Percentiles rank a stretch among this genome's conserved stretches.
phyloP scores from a whole-genome alignment of 2,888 invertebrate species.

The Cataglyphis cursor region DNA sequence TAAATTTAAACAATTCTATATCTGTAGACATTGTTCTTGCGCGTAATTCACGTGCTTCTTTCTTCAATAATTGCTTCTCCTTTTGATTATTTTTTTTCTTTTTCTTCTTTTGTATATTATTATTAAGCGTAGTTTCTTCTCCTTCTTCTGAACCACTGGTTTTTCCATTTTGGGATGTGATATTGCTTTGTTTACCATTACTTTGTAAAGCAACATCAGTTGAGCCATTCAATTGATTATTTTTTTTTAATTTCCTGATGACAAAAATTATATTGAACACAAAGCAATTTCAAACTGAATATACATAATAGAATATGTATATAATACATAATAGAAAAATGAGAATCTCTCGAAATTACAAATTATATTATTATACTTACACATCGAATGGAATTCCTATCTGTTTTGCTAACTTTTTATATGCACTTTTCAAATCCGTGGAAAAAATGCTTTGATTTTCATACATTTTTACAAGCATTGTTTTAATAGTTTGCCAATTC shows the following conservation, averaged over 20 bases:
- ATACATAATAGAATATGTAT: neutral
- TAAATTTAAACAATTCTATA: slow-evolving; percentile 84
- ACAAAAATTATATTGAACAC: slow-evolving; percentile 10
- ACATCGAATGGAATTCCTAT: slow-evolving; percentile 83
- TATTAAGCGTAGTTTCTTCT: slow-evolving; percentile 59
- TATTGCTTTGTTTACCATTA: slow-evolving; percentile 31
- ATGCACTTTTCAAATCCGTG: slow-evolving; percentile 87
- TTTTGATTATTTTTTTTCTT: slow-evolving; percentile 82
- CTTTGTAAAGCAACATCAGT: neutral
- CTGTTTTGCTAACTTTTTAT: slow-evolving; percentile 86
- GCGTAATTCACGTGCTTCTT: slow-evolving; percentile 87
- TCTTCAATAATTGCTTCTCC: slow-evolving; percentile 87
- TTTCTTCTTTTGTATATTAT: slow-evolving; percentile 81
- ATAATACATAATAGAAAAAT: neutral
- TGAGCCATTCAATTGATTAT: slow-evolving; percentile 73
- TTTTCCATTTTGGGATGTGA: slow-evolving; percentile 70
- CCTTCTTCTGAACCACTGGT: slow-evolving; percentile 71
- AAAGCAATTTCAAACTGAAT: slow-evolving; percentile 2
- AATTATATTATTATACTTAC: slow-evolving; percentile 71
- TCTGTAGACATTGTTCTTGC: slow-evolving; percentile 87
- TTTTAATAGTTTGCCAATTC: slow-evolving; percentile 86
- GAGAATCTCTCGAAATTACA: slow-evolving; percentile 9
- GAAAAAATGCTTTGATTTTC: slow-evolving; percentile 84
- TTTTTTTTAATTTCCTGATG: slow-evolving; percentile 73
- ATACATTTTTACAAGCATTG: slow-evolving; percentile 84